A percentile compares a stretch with the other conserved stretches of the same genome.
phyloP scores from a whole-genome alignment of 30 jellyfish, hydroid and myxozoan genomes.

The Nemopilema nomurai region DNA sequence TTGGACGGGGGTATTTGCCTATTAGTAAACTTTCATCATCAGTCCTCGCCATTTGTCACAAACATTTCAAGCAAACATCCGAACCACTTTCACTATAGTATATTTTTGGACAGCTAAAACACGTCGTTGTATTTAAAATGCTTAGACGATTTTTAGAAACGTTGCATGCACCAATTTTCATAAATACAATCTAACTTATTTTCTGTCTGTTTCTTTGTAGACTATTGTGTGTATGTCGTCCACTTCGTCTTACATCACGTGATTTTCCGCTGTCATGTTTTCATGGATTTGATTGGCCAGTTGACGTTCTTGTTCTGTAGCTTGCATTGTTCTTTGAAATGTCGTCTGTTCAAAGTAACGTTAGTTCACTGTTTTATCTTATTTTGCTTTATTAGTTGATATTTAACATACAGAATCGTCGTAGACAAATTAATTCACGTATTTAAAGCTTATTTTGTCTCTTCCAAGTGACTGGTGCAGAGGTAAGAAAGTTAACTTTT shows the following conservation, averaged over 20 bases:
- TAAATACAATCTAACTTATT: background rate
- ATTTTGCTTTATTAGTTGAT: background rate
- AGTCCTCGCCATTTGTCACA: background rate
- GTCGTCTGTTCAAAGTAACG: background rate
- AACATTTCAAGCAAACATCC: background rate
- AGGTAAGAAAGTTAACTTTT: no score
- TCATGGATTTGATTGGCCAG: conserved; percentile 37
- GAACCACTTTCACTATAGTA: background rate
- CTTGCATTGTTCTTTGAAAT: conserved; percentile 10
- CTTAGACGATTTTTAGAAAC: background rate
- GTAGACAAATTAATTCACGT: background rate
- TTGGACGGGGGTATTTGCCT: no score
- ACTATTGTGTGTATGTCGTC: conserved; percentile 35
- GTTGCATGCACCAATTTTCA: background rate
- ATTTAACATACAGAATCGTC: background rate
- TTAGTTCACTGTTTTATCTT: conserved; percentile 2
- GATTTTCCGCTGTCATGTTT: conserved; percentile 46
- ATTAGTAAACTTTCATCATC: background rate
- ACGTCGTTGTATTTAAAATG: background rate
- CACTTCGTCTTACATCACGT: conserved; percentile 34
- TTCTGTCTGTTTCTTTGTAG: conserved; percentile 30
- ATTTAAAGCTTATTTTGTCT: background rate
- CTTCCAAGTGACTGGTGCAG: background rate
- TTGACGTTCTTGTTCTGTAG: conserved; percentile 20
- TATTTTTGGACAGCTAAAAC: background rate